phyloP scores from a whole-genome alignment of 2,888 invertebrate genomes.

The Leptarthrus brevirostris region DNA sequence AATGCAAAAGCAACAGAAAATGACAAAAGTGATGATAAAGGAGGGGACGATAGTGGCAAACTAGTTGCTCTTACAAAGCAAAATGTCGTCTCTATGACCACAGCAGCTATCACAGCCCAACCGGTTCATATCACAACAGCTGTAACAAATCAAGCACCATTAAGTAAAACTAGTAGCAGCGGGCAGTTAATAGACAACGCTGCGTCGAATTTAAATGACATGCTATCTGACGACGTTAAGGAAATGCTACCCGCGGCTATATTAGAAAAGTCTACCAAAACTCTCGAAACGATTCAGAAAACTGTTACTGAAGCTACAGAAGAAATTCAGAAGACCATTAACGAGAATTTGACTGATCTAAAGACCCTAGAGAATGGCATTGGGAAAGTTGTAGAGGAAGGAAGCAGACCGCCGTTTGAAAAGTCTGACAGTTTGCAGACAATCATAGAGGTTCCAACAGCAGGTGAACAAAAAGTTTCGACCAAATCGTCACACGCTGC shows the following conservation, averaged over 20 bases:
- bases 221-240: slow-evolving; percentile 49
- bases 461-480: not conserved
- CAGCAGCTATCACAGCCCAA: slow-evolving; percentile 71
- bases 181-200: slow-evolving; percentile 49
- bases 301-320: slow-evolving; percentile 63
- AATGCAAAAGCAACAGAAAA: slow-evolving; percentile 47
- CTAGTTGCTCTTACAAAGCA: slow-evolving; percentile 57
- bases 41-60: slow-evolving; percentile 56
- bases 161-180: slow-evolving; percentile 56
- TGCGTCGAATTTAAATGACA: slow-evolving; percentile 8
- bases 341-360: slow-evolving; percentile 63
- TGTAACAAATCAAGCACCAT: slow-evolving; percentile 70
- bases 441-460: slow-evolving; percentile 57
- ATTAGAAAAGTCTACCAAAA: slow-evolving; percentile 63
- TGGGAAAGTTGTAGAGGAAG: slow-evolving; percentile 57
- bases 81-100: slow-evolving; percentile 70
- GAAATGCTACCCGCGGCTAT: slow-evolving; percentile 58
- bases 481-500: not conserved
- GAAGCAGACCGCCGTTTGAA: slow-evolving; percentile 58
- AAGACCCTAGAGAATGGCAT: slow-evolving; percentile 64
- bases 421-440: slow-evolving; percentile 59
- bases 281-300: slow-evolving; percentile 62
- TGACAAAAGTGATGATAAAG: slow-evolving; percentile 47
- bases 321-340: slow-evolving; percentile 65
- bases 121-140: slow-evolving; percentile 71